Base-by-base conservation (phyloP, 2,797 vertebrate species). In the Coregonus suidteri region DNA sequence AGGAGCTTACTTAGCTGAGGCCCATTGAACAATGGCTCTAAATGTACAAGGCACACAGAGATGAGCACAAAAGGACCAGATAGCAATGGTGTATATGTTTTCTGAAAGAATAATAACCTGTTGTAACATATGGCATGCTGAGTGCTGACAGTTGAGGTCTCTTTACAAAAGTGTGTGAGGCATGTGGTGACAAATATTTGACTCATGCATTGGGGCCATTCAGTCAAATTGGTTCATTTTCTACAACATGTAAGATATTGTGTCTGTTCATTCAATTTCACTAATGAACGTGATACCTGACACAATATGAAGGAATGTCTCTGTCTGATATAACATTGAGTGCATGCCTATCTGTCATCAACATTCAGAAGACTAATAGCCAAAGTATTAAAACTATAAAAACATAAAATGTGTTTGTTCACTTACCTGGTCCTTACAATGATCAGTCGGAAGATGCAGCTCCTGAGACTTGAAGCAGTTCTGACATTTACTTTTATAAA, bases 401-500 rank as follows among this genome's bases (percentile, higher is more conserved):
- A 15, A 52, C 2, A 67, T n/a, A 59, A 6, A 7, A 25, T 25
- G 4, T 75, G 7, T 73, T 35, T 20, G 13, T 66, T 31, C 1
- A 67, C 20, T 62, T 83, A 89, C 96, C 96, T 97, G 96, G 84
- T 94, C 95, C 81, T 94, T 82, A 85, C 94, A 95, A 74, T 92
- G 93, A 81, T 96, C 95, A 81, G 89, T 95, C 81, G 94, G 80
- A 83, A 95, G 91, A 91, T 98, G 96, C 9, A 96, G 94, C 78
- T 97, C 96, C 2, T 95, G 94, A 47, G 96, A 94, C 79, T 97
- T 97, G 92, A 97, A 98, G 91, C 97, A 97, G 89, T 97, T 97
- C 86, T 98, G 97, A 88, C 96, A 97, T 92, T 97, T 97, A 88
- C 94, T 97, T 81, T 95, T 96, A 80, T 96, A 96, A 77, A 97